Evolutionary conservation across 2,888 invertebrate species (phyloP), one percentile per base, ranked within the genome.

Genomic region (Mimachlamys varia): DNA sequence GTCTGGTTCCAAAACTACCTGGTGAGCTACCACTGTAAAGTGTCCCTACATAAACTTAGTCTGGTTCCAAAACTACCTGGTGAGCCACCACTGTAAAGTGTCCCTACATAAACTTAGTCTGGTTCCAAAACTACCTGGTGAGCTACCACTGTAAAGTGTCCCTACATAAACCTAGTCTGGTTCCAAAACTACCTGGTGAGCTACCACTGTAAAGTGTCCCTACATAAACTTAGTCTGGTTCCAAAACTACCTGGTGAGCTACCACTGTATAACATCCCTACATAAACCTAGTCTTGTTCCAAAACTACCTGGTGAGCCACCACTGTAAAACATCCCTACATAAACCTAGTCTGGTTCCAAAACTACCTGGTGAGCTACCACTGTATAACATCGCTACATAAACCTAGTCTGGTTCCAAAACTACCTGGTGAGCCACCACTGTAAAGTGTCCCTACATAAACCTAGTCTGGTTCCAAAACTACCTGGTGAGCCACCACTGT

Each of bases 81-180:
- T 96, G 89, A 93, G 95, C 92, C n/a, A 10, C 55, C 62, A n/a
- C 7, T 44, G 44, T 44, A 44, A 3, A 44, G 44, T 44, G 44
- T 5, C 3, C 4, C n/a, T n/a, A 1, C n/a, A 10, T 62, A 15
- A 49, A 88, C 49, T 22, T 88, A 12, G 53, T 44, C 58, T n/a
- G n/a, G n/a, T n/a, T n/a, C n/a, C n/a, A n/a, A 96, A 89, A 96
- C 96, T 7, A 91, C 94, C n/a, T 96, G 96, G 96, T 96, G 89
- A 93, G 95, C 92, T 27, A 10, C 55, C 62, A n/a, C 7, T 44
- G 44, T 44, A 44, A 3, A 44, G 44, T 44, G 44, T 5, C 3
- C 4, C n/a, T n/a, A 1, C n/a, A 10, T 62, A 15, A 49, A 88
- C 49, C 49, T 88, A 12, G 53, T 44, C 58, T n/a, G n/a, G n/a